Evolutionary conservation across 2,797 vertebrate genomes (phyloP), one percentile per base, ranked within the genome.

Genomic region (Alauda arvensis): DNA sequence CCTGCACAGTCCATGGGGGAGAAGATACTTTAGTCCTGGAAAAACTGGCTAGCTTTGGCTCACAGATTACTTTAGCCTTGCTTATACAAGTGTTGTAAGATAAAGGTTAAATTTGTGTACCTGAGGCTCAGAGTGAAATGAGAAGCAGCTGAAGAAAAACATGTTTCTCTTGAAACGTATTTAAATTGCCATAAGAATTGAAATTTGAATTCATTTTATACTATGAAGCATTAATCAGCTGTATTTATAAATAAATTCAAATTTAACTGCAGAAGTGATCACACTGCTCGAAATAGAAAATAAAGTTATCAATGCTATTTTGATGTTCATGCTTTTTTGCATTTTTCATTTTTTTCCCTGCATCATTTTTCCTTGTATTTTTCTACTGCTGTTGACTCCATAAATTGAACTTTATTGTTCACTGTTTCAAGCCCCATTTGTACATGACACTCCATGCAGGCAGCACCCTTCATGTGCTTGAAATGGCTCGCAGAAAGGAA

Each of bases 161-260:
- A 39, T 51, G 2, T 80, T 89, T 77, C 24, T 75, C 43, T 76
- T 85, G 40, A 37, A 77, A 84, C 77, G 13, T 74, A 40, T 77
- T 86, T 61, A 57, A 79, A 71, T 75, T 34, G 24, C 48, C 9
- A 14, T 39, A 48, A 88, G 40, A 75, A 59, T 33, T 55, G 25
- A 71, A 70, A 65, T 56, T 34, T 65, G 4, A 66, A 69, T 66
- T 87, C 0, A 17, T 80, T 66, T 70, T 63, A 42, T 63, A 18
- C 39, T 40, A 19, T 70, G 66, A 90, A 40, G 56, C 39, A 67
- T 66, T 90, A 60, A 77, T 92, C 39, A 43, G 13, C 39, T 85
- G 78, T 85, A 85, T 78, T 87, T 87, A 67, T 83, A 88, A 87
- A 79, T 57, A 33, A 74, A 60, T 88, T 79, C 49, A 83, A 29